Percentiles rank a stretch among this genome's conserved stretches.
phyloP scores from a whole-genome alignment of 2,797 vertebrate genomes.

The Scleropages formosus region DNA sequence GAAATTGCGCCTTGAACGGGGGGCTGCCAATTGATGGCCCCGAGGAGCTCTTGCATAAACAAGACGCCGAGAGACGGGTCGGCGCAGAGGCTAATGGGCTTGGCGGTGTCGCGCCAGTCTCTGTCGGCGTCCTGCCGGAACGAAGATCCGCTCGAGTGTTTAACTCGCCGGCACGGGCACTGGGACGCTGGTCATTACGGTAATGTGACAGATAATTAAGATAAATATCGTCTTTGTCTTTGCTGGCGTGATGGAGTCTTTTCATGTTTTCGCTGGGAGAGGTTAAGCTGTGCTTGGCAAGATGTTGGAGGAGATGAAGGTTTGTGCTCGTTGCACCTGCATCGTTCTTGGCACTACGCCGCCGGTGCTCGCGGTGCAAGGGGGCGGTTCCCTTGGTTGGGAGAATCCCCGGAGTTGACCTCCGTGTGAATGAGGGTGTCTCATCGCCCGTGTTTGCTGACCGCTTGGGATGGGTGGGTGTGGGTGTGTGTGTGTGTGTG shows the following conservation, averaged over 20 bases:
- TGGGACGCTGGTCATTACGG: slow-evolving; percentile 17
- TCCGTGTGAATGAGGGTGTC: too few species aligned
- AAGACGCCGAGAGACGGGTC: background rate
- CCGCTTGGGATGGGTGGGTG: too few species aligned
- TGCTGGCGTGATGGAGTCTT: slow-evolving; percentile 18
- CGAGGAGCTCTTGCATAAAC: background rate
- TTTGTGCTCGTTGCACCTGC: too few species aligned
- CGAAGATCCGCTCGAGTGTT: background rate
- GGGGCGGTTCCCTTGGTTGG: background rate
- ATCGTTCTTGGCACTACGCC: too few species aligned
- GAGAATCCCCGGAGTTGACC: background rate
- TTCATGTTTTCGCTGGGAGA: slow-evolving; percentile 2
- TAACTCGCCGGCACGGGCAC: background rate
- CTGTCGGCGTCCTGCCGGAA: background rate
- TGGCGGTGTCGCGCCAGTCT: background rate
- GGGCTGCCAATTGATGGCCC: background rate
- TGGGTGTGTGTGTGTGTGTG: too few species aligned
- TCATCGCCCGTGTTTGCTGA: too few species aligned
- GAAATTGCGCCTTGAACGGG: background rate
- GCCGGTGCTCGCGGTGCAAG: too few species aligned
- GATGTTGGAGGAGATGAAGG: background rate
- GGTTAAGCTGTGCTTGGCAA: background rate
- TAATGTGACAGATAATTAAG: slow-evolving; percentile 26
- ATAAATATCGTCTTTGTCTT: slow-evolving; percentile 23
- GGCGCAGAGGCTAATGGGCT: background rate